Evolutionary conservation across 1,140 invertebrate species (phyloP), one percentile per base, ranked within the genome.

Genomic region (Eurosta solidaginis): DNA sequence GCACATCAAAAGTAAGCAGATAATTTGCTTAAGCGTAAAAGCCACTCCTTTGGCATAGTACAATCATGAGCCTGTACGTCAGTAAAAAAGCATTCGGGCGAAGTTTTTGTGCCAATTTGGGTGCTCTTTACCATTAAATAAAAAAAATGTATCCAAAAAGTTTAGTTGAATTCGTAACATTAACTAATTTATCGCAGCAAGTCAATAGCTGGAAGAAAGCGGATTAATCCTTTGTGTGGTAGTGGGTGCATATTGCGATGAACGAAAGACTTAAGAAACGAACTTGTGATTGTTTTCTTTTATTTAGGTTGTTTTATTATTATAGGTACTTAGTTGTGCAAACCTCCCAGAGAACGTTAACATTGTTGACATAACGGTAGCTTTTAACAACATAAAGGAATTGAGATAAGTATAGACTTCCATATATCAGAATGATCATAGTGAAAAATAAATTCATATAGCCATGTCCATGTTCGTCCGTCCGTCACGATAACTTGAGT

Each of bases 211-310:
- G 3, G 6, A 12, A 40, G 4, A 17, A 10, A 2, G 17, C 7
- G 33, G 7, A n/a, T n/a, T n/a, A n/a, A n/a, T n/a, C n/a, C n/a
- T n/a, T 20, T 29, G 17, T 22, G 33, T 0, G 29, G 10, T 1
- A 68, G 20, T 42, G 12, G 14, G 3, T 17, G 45, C 7, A n/a
- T 9, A 20, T 36, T 33, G 36, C 9, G 0, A 5, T 6, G 40
- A 22, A 68, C 59, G 14, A 68, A 68, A 68, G 36, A 68, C 59
- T 68, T 68, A 42, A 40, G 59, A 40, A 22, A 20, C 59, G 59
- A 68, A 68, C 59, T 68, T 68, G 54, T 9, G n/a, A n/a, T n/a
- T n/a, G n/a, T n/a, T 12, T 36, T n/a, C 29, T 63, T 42, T 40
- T 14, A 1, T 2, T 0, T 22, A 10, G 14, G 20, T 25, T 9